Conservation (phyloP, 1,140 invertebrate genomes). For the Panulirus ornatus region DNA sequence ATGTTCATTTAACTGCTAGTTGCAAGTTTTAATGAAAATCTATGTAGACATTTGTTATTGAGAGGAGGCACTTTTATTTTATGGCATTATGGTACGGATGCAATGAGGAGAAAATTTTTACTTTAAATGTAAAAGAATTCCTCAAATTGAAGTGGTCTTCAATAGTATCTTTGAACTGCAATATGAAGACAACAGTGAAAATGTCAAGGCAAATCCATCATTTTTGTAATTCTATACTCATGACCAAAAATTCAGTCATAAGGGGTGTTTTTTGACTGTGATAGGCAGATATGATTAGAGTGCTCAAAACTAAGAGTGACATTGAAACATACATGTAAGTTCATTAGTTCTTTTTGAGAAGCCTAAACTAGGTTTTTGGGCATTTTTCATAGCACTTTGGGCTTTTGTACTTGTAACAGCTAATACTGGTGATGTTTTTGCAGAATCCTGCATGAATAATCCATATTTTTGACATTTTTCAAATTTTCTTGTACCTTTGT, state of each 20-base stretch:
- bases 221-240: neutral
- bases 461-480: neutral
- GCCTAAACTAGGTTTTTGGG: neutral
- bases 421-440: neutral
- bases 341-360: neutral
- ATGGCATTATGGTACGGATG: no score
- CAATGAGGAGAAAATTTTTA: no score
- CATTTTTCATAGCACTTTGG: slow-evolving; percentile 9
- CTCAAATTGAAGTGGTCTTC: no score
- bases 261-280: slow-evolving; percentile 57
- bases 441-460: neutral
- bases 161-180: no score
- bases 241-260: slow-evolving; percentile 44
- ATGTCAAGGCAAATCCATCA: no score
- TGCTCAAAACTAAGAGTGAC: slow-evolving; percentile 43
- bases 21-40: no score
- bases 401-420: neutral
- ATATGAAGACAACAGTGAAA: no score
- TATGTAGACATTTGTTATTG: no score
- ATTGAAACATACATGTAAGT: neutral
- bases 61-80: no score
- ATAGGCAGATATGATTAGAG: slow-evolving; percentile 71
- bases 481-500: neutral
- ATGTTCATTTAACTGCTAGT: no score
- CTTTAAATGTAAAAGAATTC: no score